These are phyloP conservation scores for Caranx melampygus DNA, from an alignment of 2,113 vertebrate genomes.

Conservation along the genomic window DNA sequence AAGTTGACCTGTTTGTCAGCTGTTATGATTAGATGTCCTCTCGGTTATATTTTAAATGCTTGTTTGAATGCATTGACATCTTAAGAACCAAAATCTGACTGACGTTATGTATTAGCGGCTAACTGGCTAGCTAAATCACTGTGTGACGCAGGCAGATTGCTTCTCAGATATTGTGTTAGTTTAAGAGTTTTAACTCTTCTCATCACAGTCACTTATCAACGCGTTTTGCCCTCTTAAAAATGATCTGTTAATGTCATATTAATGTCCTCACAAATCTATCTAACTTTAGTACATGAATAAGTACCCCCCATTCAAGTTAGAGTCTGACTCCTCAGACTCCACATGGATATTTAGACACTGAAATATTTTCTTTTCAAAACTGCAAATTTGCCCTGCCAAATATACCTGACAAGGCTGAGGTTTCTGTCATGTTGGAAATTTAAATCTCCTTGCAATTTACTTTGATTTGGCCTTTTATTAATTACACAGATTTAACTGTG, in stretches of 20 bases:
- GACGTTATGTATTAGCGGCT: not conserved
- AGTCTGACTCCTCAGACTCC: too few relatives aligned
- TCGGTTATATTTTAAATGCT: not conserved
- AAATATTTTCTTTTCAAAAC: not conserved
- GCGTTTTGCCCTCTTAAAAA: not conserved
- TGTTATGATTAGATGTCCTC: not conserved
- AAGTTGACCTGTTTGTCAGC: constrained; percentile 45
- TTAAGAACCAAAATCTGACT: not conserved
- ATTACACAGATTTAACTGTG: not conserved
- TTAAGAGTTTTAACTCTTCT: not conserved
- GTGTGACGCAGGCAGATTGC: constrained; percentile 46
- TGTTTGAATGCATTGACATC: not conserved
- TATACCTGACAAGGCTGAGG: not conserved
- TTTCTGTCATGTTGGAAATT: not conserved
- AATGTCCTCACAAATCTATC: too few relatives aligned
- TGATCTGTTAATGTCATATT: too few relatives aligned
- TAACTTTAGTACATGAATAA: not conserved
- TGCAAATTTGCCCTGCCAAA: not conserved
- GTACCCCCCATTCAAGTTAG: not conserved
- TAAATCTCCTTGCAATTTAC: too few relatives aligned
- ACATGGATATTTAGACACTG: not conserved
- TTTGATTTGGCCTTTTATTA: not conserved
- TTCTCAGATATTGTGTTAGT: not conserved
- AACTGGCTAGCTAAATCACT: not conserved
- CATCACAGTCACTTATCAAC: accelerated